These are phyloP conservation scores for Hydrocynus forskahlii DNA, from an alignment of 2,797 vertebrate genomes.

Conservation along the genomic window DNA sequence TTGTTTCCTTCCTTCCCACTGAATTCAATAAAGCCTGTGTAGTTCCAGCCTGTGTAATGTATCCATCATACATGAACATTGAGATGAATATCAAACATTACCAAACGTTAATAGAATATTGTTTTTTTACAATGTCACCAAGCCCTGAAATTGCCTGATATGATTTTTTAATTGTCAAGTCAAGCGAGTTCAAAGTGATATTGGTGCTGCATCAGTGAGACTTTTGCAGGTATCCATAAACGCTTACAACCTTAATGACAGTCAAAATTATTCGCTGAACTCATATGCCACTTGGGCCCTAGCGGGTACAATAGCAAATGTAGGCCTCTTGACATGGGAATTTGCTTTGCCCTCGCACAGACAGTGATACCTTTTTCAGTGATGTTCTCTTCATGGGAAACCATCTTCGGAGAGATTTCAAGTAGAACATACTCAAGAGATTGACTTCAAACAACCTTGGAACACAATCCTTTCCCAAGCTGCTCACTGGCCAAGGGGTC, in stretches of 20 bases:
- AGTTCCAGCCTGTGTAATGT: not conserved
- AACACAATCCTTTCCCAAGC: conserved; percentile 16
- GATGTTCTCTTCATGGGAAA: not conserved
- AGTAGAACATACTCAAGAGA: conserved; percentile 25
- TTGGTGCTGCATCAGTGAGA: not conserved
- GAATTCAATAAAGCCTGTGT: not conserved
- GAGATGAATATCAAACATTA: no score
- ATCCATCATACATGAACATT: no score
- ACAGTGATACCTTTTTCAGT: not conserved
- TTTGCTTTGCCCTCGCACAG: not conserved
- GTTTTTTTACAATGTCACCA: no score
- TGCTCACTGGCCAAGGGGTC: conserved; percentile 11
- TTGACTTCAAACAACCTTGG: not conserved
- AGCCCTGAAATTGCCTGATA: no score
- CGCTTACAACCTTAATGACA: not conserved
- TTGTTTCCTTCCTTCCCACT: no score
- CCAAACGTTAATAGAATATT: no score
- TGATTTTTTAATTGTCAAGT: no score
- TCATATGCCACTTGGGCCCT: not conserved
- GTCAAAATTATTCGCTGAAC: not conserved
- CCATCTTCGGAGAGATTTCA: conserved; percentile 1
- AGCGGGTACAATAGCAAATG: not conserved
- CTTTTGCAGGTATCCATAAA: not conserved
- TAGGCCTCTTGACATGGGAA: not conserved
- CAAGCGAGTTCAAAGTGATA: not conserved